phyloP scores from a whole-genome alignment of 92 coral and sea anemone species.

The Parazoanthus atlanticus region DNA sequence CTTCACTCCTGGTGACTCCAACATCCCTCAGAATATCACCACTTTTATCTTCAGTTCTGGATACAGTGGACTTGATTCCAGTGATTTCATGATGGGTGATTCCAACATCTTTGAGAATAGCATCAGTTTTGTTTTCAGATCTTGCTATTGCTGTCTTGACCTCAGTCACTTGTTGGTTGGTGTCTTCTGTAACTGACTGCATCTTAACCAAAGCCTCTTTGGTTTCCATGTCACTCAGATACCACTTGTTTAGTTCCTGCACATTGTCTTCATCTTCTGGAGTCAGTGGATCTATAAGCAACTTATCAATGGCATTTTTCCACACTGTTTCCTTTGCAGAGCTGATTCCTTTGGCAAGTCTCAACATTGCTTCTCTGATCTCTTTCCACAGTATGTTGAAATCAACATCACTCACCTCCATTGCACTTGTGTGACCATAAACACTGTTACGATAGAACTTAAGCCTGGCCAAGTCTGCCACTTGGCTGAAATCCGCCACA shows the following conservation, averaged over 20 bases:
- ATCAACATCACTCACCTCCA: constrained; percentile 53
- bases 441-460: constrained; percentile 57
- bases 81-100: no score
- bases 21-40: no score
- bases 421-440: constrained; percentile 46
- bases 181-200: constrained; percentile 16
- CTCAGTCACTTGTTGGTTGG: background rate
- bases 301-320: constrained; percentile 27
- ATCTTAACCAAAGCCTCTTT: constrained; percentile 30
- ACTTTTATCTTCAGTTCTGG: no score
- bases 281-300: constrained; percentile 43
- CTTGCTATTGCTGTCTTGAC: background rate
- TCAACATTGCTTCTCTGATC: constrained; percentile 50
- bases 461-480: constrained; percentile 57
- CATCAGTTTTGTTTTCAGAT: constrained; percentile 3
- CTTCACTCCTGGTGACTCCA: no score
- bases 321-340: constrained; percentile 44
- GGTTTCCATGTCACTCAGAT: constrained; percentile 53
- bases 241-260: constrained; percentile 57
- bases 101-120: background rate
- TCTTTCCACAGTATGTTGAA: constrained; percentile 48
- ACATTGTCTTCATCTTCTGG: constrained; percentile 42
- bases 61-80: no score
- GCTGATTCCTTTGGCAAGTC: constrained; percentile 45
- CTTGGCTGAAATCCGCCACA: background rate